Base-by-base conservation (phyloP, 64 coral and sea anemone genomes). In the Acropora tenuis region DNA sequence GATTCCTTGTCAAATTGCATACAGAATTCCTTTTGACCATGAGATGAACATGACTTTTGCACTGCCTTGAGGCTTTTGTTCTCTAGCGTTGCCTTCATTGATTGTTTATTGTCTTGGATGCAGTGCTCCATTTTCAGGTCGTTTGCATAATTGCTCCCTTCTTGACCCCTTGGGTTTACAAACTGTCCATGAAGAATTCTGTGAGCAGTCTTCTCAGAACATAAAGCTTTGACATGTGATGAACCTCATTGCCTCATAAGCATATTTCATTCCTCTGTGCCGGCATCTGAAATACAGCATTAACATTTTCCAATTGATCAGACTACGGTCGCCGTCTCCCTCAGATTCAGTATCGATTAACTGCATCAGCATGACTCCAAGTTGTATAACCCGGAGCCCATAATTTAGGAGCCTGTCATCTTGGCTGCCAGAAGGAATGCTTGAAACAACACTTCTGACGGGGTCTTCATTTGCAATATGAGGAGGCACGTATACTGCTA, bases 61-160 rank as follows among this genome's bases (percentile, higher is more conserved):
- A 93, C 91, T 55, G 91, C 84, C 30, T 87, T 80, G 10, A 87
- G 49, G 41, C 83, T 88, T 67, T 93, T 93, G 75, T 93, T 93
- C 10, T 17, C 91, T 47, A 66, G 41, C 3, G 89, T 48, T 42
- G 20, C 84, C 19, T 44, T 88, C 66, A 93, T 20, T 4, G 80
- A 40, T 15, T 18, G 43, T 80, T 88, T 93, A 48, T 93, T 8
- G 16, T 17, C 60, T 63, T 63, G 60, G 60, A 63, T 63, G 60
- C 60, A 63, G 60, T 63, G 60, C 60, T 63, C 60, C 60, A 63
- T 63, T 63, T 63, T 63, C 60, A 63, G 60, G 60, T 63, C 60
- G 60, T 63, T 63, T 63, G 86, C 78, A 78, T 77, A 81, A 47
- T 94, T 94, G 8, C 75, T 89, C 6, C 92, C 86, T 49, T 55